A percentile compares a stretch with the other conserved stretches of the same genome.
Evolutionary conservation across 2,113 vertebrate species (phyloP).

Genomic region (Tympanuchus pallidicinctus): DNA sequence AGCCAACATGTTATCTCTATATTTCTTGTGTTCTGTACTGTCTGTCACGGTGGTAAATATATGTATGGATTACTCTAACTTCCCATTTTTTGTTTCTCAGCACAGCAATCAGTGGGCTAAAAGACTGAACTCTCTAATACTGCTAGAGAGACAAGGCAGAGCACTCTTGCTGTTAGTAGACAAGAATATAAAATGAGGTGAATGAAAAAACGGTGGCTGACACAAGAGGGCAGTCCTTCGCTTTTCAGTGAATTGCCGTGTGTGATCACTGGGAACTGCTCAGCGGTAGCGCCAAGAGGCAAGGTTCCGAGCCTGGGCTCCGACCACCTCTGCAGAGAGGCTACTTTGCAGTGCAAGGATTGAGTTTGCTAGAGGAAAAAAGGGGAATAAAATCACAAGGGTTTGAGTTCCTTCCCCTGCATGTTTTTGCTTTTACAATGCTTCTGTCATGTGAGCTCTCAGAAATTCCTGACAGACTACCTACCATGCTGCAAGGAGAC

Average conservation of each 20-base stretch:
- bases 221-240: conserved; percentile 52
- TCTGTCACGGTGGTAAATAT: not conserved
- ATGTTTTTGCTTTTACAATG: not conserved
- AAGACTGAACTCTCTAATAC: not conserved
- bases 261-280: fast-evolving
- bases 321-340: not conserved
- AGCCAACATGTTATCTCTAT: not conserved
- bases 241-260: not conserved
- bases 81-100: not conserved
- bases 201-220: not conserved
- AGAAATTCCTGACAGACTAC: not conserved
- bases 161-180: fast-evolving
- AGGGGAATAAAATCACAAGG: fast-evolving
- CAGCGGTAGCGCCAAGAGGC: not conserved
- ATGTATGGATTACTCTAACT: not conserved
- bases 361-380: not conserved
- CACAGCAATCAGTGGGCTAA: not conserved
- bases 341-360: not conserved
- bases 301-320: not conserved
- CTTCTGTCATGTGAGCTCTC: not conserved
- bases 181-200: not conserved
- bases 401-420: not conserved
- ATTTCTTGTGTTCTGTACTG: not conserved
- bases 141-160: not conserved
- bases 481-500: not conserved